Evolutionary conservation across 2,113 vertebrate species (phyloP).

Genomic region (Ceratotherium simum): DNA sequence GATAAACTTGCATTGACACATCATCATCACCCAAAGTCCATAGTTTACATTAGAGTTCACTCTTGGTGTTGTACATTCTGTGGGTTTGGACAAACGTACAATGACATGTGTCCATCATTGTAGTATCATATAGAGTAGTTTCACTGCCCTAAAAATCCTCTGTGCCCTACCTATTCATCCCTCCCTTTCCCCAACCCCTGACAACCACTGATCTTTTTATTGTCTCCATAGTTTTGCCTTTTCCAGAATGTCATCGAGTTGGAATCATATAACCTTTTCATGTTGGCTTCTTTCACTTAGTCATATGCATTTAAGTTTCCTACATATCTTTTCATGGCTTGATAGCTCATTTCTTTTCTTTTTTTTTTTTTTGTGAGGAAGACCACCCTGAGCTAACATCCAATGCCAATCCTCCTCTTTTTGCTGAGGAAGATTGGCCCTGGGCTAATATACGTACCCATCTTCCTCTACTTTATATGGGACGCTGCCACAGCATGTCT

Average conservation of each 20-base stretch:
- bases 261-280: neutral
- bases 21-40: neutral
- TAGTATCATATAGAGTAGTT: neutral
- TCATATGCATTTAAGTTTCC: neutral
- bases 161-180: neutral
- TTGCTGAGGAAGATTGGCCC: no score
- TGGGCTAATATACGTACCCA: no score
- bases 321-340: neutral
- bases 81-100: neutral
- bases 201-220: neutral
- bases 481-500: no score
- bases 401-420: no score
- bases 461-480: no score
- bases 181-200: neutral
- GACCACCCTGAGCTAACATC: no score
- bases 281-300: neutral
- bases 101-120: neutral
- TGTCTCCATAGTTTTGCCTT: neutral
- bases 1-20: neutral
- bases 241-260: neutral
- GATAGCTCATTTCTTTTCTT: neutral
- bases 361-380: no score
- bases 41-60: neutral
- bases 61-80: neutral
- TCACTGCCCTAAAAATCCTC: neutral